These are phyloP conservation scores for Carposina sasakii DNA, from an alignment of 1,140 invertebrate species.

Conservation along the genomic window DNA sequence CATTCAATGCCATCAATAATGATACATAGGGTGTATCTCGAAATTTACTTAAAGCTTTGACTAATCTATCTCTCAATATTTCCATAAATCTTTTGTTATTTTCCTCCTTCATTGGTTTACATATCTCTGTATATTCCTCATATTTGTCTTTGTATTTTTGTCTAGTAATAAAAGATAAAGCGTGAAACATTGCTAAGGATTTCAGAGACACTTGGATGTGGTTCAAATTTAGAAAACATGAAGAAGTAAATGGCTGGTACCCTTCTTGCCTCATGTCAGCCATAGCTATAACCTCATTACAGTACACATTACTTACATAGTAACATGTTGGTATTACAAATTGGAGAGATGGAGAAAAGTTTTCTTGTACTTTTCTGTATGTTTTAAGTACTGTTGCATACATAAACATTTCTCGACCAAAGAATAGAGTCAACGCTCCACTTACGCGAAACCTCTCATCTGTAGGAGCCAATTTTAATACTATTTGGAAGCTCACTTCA, in stretches of 20 bases:
- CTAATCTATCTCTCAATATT: conserved; percentile 46
- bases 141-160: conserved; percentile 28
- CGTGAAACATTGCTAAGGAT: conserved; percentile 49
- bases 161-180: conserved; percentile 48
- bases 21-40: conserved; percentile 31
- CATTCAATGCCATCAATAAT: conserved; percentile 32
- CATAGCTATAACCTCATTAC: conserved; percentile 50
- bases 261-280: conserved; percentile 47
- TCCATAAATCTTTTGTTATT: conserved; percentile 48
- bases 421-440: conserved; percentile 53
- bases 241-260: conserved; percentile 38
- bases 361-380: conserved; percentile 32
- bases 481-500: conserved; percentile 30
- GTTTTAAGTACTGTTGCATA: conserved; percentile 38
- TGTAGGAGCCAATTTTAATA: conserved; percentile 56
- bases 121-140: conserved; percentile 33
- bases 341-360: conserved; percentile 8
- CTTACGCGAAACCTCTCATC: conserved; percentile 55
- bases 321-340: conserved; percentile 46
- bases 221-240: conserved; percentile 42
- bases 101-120: conserved; percentile 40
- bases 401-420: conserved; percentile 50
- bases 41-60: conserved; percentile 45
- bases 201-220: conserved; percentile 41
- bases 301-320: conserved; percentile 41